Evolutionary conservation across 2,888 invertebrate genomes (phyloP), one percentile per base, ranked within the genome.

Genomic region (Hydropsyche betteni): DNA sequence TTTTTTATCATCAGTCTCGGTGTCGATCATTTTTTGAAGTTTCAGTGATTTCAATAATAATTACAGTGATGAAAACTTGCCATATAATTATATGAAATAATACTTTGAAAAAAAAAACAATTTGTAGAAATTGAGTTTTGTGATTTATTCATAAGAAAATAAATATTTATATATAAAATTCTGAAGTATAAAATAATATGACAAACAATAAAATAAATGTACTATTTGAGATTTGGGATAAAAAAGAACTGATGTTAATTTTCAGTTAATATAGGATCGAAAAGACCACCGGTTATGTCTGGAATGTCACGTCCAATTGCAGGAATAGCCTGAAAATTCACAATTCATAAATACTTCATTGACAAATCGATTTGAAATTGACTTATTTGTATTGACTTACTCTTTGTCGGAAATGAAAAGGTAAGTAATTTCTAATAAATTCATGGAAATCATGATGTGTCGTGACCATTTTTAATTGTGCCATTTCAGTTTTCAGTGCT

Each of bases 401-500:
- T 73, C 73, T 77, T 10, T 76, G 24, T 34, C 79, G 74, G 50
- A 79, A 79, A 34, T 14, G 38, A 33, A 68, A 58, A 4, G 79
- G 79, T n/a, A 79, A 69, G 58, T 71, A 79, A 5, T 76, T 51
- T 12, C 55, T 50, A 10, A 79, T 61, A 51, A 79, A 79, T 38
- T 53, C n/a, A 52, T 69, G 68, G 68, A 77, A 79, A 50, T 79
- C 79, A 36, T 24, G 69, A 73, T 77, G 73, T 10, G 77, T 79
- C 14, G 16, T 36, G n/a, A 77, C 68, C 14, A 79, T 33, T 5
- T 75, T 70, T 44, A 78, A 68, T 6, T 77, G 38, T 36, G 79
- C 77, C 79, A 79, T 79, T 58, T 77, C 76, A 8, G 33, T 75
- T 38, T 70, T 79, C 52, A 79, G 61, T 34, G 61, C 69, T 8